Conservation (phyloP, 1,140 invertebrate species). For the Idris sp. region DNA sequence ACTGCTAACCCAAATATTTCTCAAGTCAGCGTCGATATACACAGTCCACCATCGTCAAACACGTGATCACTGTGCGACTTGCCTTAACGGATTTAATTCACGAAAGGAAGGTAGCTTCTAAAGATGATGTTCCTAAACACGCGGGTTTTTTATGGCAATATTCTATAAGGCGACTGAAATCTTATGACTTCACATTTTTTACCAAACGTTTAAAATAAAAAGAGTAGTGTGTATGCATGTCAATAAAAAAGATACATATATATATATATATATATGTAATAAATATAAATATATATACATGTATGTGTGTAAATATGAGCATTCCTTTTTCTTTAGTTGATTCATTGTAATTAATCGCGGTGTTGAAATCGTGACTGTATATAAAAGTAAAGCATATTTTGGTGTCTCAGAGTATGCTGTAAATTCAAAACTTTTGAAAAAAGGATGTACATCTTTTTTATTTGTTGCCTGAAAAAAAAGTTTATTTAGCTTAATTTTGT, state of each 20-base stretch:
- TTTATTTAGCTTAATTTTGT: too few species aligned
- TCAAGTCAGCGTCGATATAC: conserved; percentile 74
- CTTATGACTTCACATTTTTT: conserved; percentile 55
- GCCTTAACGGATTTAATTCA: conserved; percentile 53
- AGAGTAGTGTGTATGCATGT: too few species aligned
- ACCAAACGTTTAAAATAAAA: conserved; percentile 33
- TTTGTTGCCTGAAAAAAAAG: too few species aligned
- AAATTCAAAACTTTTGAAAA: too few species aligned
- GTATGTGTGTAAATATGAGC: conserved; percentile 39
- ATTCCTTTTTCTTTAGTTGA: conserved; percentile 36
- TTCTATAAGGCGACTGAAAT: conserved; percentile 63
- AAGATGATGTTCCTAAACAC: conserved; percentile 66
- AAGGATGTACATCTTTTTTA: too few species aligned
- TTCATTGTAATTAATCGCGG: conserved; percentile 20
- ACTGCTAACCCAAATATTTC: conserved; percentile 72
- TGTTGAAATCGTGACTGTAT: conserved; percentile 23
- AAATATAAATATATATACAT: too few species aligned
- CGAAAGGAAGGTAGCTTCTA: conserved; percentile 64
- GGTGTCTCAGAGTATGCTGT: conserved; percentile 23
- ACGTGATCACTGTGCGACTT: conserved; percentile 72
- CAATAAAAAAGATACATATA: too few species aligned
- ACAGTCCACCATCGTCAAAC: conserved; percentile 72
- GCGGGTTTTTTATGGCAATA: conserved; percentile 67
- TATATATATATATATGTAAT: too few species aligned
- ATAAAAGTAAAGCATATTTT: conserved; percentile 43